phyloP scores from a whole-genome alignment of 2,888 invertebrate species.

The Cephus spinipes region DNA sequence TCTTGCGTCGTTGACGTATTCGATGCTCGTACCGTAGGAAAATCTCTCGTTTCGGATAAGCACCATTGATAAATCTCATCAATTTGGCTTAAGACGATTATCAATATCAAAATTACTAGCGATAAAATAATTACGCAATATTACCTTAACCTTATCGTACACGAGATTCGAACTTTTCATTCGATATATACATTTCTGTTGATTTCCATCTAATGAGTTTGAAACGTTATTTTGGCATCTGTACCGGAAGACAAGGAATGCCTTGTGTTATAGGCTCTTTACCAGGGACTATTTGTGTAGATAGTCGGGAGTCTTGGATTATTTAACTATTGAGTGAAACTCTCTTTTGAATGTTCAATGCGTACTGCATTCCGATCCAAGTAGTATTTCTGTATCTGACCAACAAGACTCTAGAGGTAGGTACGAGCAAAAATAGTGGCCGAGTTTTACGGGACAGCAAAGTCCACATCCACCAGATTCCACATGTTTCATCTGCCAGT shows the following conservation, averaged over 20 bases:
- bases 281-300: neutral
- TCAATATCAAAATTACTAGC: neutral
- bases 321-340: neutral
- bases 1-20: neutral
- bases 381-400: constrained; percentile 4
- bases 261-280: neutral
- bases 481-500: neutral
- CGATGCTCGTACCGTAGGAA: neutral
- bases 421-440: constrained; percentile 2
- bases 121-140: neutral
- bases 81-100: neutral
- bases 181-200: neutral
- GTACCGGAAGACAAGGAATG: neutral
- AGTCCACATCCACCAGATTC: neutral
- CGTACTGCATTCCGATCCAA: constrained; percentile 3
- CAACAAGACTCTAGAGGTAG: neutral
- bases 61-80: neutral
- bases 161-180: neutral
- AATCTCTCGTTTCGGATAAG: neutral
- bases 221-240: neutral
- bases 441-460: neutral
- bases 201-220: neutral
- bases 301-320: neutral
- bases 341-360: neutral
- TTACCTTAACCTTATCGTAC: neutral